phyloP scores from a whole-genome alignment of 2,797 vertebrate species.

The Propithecus perrieri region DNA sequence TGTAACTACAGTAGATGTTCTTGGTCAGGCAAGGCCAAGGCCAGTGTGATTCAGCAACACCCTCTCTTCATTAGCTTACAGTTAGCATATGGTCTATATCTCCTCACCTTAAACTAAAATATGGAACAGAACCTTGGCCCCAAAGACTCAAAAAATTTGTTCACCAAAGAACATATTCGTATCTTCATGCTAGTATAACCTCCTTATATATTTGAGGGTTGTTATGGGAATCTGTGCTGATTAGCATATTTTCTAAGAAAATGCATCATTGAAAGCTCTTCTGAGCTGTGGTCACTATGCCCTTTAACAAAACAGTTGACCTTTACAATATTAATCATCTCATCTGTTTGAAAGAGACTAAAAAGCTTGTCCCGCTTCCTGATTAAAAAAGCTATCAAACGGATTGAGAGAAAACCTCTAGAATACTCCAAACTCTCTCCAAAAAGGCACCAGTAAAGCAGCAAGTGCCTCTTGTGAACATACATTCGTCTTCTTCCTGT shows the following conservation, averaged over 20 bases:
- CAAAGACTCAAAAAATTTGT: neutral
- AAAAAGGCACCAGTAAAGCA: constrained; percentile 68
- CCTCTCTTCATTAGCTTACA: neutral
- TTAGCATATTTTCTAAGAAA: neutral
- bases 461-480: constrained; percentile 67
- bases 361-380: constrained; percentile 36
- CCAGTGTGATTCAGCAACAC: neutral
- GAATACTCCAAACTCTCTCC: constrained; percentile 53
- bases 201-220: neutral
- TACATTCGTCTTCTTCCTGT: constrained; percentile 74
- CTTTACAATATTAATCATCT: constrained; percentile 32
- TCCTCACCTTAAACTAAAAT: neutral
- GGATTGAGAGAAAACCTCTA: constrained; percentile 66
- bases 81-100: neutral
- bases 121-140: neutral
- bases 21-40: neutral
- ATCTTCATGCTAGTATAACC: neutral
- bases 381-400: constrained; percentile 65
- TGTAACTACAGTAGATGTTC: neutral
- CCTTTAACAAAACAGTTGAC: neutral
- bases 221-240: neutral
- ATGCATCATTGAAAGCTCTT: neutral
- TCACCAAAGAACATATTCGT: neutral
- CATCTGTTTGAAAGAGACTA: constrained; percentile 47
- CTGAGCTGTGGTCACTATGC: neutral